Base-by-base conservation (phyloP, 2,797 vertebrate genomes). In the Gambusia yucatana region DNA sequence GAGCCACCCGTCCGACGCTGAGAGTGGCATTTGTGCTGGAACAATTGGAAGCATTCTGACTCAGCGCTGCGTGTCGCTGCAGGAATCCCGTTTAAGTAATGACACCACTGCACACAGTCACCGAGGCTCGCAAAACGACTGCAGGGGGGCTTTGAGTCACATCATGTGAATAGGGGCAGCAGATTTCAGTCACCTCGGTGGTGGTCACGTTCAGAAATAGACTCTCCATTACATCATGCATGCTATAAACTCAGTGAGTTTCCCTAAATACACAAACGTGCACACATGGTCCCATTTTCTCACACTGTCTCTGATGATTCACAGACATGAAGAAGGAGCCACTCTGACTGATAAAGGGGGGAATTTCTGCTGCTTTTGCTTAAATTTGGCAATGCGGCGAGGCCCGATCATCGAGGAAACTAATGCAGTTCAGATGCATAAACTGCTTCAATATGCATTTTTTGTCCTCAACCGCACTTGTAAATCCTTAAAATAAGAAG, bases 141-240 rank as follows among this genome's bases (percentile, higher is more conserved):
- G 88, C 90, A 85, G 88, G 88, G 73, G 89, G 84, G 28, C 78
- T 73, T 52, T 93, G 88, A 94, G 63, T 93, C 86, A 92, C 43
- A 73, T 16, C 73, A 28, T 71, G 77, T 73, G 77, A 78, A 87
- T 44, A 3, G 41, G 86, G 72, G n/a, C 44, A 57, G 87, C 83
- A 91, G 85, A 76, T 83, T 75, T 71, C 67, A 81, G 91, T 86
- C 87, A 89, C 88, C 78, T 80, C 5, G 4, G 77, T 78, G 87
- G 87, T 92, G 88, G 83, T 81, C 46, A 47, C 1, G 52, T 83
- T 90, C 50, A 82, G 81, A 90, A 95, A 94, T 93, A 95, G 86
- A 89, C 63, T 90, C 91, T 92, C 86, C 89, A 91, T 92, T 87
- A 92, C 88, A 76, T 90, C 88, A 92, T 82, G 9, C 84, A 89